phyloP scores from a whole-genome alignment of 2,888 invertebrate species.

The Pollenia labialis region DNA sequence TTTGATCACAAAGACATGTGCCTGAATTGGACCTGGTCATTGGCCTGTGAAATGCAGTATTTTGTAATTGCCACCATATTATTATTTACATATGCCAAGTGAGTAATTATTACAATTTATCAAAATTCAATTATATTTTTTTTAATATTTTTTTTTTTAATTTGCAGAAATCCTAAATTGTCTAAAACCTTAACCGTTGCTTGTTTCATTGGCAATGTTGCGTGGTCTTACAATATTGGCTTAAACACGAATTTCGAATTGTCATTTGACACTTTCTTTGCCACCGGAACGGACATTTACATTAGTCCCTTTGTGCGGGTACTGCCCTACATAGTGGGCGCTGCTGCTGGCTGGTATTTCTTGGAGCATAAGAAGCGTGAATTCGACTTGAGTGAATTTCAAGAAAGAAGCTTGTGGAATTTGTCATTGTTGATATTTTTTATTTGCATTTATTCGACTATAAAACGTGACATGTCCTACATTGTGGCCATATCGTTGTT shows the following conservation, averaged over 20 bases:
- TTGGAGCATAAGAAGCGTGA: constrained; percentile 79
- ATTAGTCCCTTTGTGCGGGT: constrained; percentile 85
- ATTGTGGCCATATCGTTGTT: constrained; percentile 85
- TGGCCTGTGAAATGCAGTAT: constrained; percentile 84
- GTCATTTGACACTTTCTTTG: constrained; percentile 82
- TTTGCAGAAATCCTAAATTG: constrained; percentile 79
- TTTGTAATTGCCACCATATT: constrained; percentile 81
- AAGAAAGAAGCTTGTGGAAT: constrained; percentile 81
- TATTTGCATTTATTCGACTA: constrained; percentile 82
- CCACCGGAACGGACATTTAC: constrained; percentile 84
- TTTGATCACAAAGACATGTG: constrained; percentile 83
- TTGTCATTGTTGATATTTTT: constrained; percentile 80
- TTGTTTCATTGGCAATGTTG: constrained; percentile 76
- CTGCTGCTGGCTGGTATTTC: constrained; percentile 84
- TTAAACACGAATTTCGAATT: constrained; percentile 80
- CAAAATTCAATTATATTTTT: background rate
- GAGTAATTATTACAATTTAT: constrained; percentile 65
- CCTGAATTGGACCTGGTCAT: constrained; percentile 84
- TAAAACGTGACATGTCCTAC: constrained; percentile 84
- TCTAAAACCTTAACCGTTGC: constrained; percentile 76
- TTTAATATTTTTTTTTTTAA: background rate
- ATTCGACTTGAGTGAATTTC: constrained; percentile 76
- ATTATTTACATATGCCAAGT: constrained; percentile 83
- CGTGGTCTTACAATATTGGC: constrained; percentile 81
- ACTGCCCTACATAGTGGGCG: constrained; percentile 85